A percentile compares a stretch with the other conserved stretches of the same genome.
These are phyloP conservation scores for Callocephalon fimbriatum DNA, from an alignment of 2,113 vertebrate species.

Conservation along the genomic window DNA sequence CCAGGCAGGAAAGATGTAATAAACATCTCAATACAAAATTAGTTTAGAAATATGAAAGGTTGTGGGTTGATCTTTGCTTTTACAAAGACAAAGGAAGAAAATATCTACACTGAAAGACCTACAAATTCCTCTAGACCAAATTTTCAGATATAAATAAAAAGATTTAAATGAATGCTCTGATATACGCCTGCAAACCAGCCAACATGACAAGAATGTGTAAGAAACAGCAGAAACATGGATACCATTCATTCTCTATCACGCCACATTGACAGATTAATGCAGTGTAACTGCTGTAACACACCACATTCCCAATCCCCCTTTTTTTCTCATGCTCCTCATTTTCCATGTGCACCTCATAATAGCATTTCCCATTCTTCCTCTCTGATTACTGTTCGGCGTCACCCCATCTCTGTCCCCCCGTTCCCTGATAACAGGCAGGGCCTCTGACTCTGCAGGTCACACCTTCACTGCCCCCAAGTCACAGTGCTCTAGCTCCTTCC, in stretches of 20 bases:
- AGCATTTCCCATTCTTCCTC: not conserved
- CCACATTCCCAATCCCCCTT: not conserved
- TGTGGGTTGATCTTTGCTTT: conserved; percentile 20
- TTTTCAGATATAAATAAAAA: conserved; percentile 43
- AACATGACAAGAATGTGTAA: conserved; percentile 10
- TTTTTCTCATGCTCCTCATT: not conserved
- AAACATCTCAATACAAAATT: conserved; percentile 53
- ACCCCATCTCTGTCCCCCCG: not conserved
- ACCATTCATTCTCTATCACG: not conserved
- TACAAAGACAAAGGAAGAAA: conserved; percentile 3
- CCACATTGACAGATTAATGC: not conserved
- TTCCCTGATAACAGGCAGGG: not conserved
- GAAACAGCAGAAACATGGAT: not conserved
- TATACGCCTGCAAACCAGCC: conserved; percentile 16
- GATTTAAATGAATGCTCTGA: not conserved
- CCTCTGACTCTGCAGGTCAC: not conserved
- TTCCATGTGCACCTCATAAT: not conserved
- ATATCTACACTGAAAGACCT: not conserved
- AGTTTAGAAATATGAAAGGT: conserved; percentile 19
- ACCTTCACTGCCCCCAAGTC: not conserved
- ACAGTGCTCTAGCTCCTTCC: not conserved
- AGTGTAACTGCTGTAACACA: not conserved
- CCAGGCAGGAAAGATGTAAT: conserved; percentile 42
- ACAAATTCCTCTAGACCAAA: conserved; percentile 3
- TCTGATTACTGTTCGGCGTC: fast-evolving